Evolutionary conservation across 2,113 vertebrate species (phyloP).

Genomic region (Tachuris rubrigastra): DNA sequence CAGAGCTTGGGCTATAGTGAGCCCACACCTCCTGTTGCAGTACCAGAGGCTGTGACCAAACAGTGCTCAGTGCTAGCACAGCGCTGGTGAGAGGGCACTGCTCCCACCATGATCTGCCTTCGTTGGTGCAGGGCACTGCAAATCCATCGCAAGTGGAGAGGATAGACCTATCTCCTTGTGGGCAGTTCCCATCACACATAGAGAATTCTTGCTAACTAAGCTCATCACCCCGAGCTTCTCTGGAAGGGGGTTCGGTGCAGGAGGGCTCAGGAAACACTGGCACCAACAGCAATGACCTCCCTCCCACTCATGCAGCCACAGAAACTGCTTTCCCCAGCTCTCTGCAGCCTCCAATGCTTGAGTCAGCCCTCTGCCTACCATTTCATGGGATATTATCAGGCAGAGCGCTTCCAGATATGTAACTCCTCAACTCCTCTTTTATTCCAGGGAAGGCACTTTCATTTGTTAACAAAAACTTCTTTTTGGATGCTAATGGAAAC

Average conservation of each 20-base stretch:
- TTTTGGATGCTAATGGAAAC: constrained; percentile 90
- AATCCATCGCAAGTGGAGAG: neutral
- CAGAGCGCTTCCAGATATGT: neutral
- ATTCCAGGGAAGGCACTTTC: constrained; percentile 89
- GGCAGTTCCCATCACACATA: accelerated
- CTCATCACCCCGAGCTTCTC: neutral
- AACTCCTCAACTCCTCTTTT: neutral
- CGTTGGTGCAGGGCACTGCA: accelerated
- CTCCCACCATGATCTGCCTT: neutral
- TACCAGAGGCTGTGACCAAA: neutral
- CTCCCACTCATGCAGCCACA: neutral
- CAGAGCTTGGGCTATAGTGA: neutral
- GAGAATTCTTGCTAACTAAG: neutral
- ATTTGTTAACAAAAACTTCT: constrained; percentile 92
- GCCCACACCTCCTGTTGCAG: neutral
- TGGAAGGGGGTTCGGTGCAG: neutral
- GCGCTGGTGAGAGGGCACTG: neutral
- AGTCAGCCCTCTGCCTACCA: neutral
- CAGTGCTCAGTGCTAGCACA: accelerated
- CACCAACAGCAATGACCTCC: neutral
- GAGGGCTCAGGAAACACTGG: neutral
- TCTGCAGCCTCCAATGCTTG: neutral
- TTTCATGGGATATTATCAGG: neutral
- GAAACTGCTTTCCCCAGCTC: neutral
- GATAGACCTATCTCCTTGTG: neutral